Evolutionary conservation across 1,140 invertebrate species (phyloP), one percentile per base, ranked within the genome.

Genomic region (Phortica variegata): DNA sequence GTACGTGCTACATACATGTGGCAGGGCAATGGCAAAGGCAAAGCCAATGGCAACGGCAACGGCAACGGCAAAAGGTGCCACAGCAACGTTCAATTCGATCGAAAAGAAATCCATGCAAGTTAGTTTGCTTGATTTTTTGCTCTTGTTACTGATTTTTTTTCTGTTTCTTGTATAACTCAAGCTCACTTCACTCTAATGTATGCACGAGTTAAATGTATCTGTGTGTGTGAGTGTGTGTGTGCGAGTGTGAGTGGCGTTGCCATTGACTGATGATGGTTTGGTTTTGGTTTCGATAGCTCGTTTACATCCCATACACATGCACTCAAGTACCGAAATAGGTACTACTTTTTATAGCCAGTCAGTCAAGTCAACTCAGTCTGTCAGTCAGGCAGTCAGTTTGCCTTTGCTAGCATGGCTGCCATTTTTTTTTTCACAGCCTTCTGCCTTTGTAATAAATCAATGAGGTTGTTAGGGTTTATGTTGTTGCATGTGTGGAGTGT

Each of bases 221-320:
- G 45, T 31, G 34, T 38, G 17, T 20, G 40, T 59, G 49, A 63
- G 63, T 62, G 65, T 60, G 63, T 69, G 63, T 44, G 55, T 54
- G 49, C 10, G 23, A 26, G n/a, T n/a, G n/a, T 26, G 23, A 6
- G 23, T 26, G 23, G 5, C 23, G 5, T 6, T 26, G 23, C 23
- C 23, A 26, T 40, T 66, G 63, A 66, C 54, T 63, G 60, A 68
- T 69, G 63, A 63, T 58, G 62, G 49, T 61, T 61, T 58, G 54
- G 42, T 42, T 49, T 47, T 39, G 45, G 45, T 46, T 57, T 40
- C 26, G 40, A 32, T 49, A 26, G 23, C 23, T 26, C 10, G 23
- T 26, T 26, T 26, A 26, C 5, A 26, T 26, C n/a, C n/a, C n/a
- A 26, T 26, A 26, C 23, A 26, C 23, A 26, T 26, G n/a, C n/a